phyloP scores from a whole-genome alignment of 2,888 invertebrate species.

The Muschampia plurimacula region DNA sequence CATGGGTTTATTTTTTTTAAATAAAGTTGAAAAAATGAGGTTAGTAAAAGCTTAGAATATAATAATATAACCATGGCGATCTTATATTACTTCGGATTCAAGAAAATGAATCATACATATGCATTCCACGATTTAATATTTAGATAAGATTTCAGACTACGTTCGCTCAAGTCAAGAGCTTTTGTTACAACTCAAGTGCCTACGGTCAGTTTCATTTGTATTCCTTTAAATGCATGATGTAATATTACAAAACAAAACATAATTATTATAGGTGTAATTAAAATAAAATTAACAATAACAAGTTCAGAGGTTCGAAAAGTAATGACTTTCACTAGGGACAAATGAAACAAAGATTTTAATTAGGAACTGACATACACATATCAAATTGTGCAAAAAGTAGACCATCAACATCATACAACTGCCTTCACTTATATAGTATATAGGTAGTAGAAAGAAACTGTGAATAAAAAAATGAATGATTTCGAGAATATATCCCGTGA shows the following conservation, averaged over 20 bases:
- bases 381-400: no score
- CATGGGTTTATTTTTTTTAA: no score
- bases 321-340: no score
- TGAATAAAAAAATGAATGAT: conserved; percentile 10
- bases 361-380: no score
- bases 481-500: conserved; percentile 55
- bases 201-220: background rate
- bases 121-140: conserved; percentile 12
- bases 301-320: no score
- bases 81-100: background rate
- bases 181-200: background rate
- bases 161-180: background rate
- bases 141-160: conserved; percentile 8
- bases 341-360: no score
- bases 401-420: background rate
- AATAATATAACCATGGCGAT: background rate
- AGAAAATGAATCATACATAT: conserved; percentile 3
- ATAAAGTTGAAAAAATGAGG: no score
- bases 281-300: no score
- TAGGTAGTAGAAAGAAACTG: background rate
- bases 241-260: no score
- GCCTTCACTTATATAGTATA: background rate
- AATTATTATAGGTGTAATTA: no score
- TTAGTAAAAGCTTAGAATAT: no score
- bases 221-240: no score